These are phyloP conservation scores for Leucoraja erinaceus DNA, from an alignment of 2,113 vertebrate genomes.

Conservation along the genomic window DNA sequence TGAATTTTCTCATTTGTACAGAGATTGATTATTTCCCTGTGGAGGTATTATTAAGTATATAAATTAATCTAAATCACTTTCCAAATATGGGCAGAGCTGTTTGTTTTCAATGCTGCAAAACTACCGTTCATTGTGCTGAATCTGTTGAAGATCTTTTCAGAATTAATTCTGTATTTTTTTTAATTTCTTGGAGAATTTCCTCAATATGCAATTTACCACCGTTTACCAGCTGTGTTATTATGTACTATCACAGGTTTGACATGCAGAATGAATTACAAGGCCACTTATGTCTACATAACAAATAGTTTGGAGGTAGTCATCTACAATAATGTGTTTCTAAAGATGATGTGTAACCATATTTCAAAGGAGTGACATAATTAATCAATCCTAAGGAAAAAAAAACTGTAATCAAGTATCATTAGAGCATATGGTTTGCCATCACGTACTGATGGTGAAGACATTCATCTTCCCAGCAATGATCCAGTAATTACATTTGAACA, in stretches of 20 bases:
- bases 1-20: neutral
- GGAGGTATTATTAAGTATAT: neutral
- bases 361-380: neutral
- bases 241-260: neutral
- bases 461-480: constrained; percentile 30
- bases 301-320: constrained; percentile 33
- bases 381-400: constrained; percentile 1
- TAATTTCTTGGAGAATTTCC: neutral
- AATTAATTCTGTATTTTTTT: neutral
- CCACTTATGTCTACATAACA: constrained; percentile 32
- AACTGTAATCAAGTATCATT: constrained; percentile 35
- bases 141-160: neutral
- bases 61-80: constrained; percentile 1
- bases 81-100: neutral
- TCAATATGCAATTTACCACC: neutral
- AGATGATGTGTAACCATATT: neutral
- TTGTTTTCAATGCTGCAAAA: neutral
- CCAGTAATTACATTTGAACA: constrained; percentile 26
- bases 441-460: constrained; percentile 15
- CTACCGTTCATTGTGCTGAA: neutral
- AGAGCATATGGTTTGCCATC: constrained; percentile 20
- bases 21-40: neutral
- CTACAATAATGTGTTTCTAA: constrained; percentile 35
- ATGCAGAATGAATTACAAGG: constrained; percentile 20
- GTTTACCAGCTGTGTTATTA: constrained; percentile 23